These are phyloP conservation scores for Pogonomyrmex barbatus DNA, from an alignment of 1,140 invertebrate species.

Conservation along the genomic window DNA sequence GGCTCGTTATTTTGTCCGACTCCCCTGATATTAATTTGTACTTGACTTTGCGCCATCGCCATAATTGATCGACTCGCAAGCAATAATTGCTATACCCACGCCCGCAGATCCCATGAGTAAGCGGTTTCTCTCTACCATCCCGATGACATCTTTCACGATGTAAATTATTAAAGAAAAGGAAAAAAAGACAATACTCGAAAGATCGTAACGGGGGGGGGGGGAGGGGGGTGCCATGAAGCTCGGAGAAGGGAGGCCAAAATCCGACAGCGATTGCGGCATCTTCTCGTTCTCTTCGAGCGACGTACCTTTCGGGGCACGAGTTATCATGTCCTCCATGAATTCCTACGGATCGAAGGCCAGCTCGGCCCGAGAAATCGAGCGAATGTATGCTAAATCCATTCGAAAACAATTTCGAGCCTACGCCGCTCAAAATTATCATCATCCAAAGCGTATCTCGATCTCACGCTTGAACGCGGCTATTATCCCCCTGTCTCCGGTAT, in stretches of 20 bases:
- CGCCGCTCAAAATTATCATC: neutral
- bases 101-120: constrained; percentile 36
- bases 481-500: neutral
- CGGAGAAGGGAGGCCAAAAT: neutral
- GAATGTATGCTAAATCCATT: neutral
- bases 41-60: constrained; percentile 45
- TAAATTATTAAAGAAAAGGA: neutral
- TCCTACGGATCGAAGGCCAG: neutral
- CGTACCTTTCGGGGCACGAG: neutral
- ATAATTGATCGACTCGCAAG: constrained; percentile 68
- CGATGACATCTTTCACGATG: neutral
- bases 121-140: neutral
- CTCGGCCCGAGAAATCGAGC: neutral
- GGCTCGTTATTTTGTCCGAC: constrained; percentile 53
- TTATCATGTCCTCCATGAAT: neutral
- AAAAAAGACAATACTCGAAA: too few relatives aligned
- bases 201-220: neutral
- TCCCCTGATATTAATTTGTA: constrained; percentile 49
- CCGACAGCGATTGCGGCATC: neutral
- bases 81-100: constrained; percentile 47
- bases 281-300: constrained; percentile 5
- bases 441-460: neutral
- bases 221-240: neutral
- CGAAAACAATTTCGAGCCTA: neutral
- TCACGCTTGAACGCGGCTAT: neutral